These are phyloP conservation scores for Ptychadena robeensis DNA, from an alignment of 2,797 vertebrate species.

Conservation along the genomic window DNA sequence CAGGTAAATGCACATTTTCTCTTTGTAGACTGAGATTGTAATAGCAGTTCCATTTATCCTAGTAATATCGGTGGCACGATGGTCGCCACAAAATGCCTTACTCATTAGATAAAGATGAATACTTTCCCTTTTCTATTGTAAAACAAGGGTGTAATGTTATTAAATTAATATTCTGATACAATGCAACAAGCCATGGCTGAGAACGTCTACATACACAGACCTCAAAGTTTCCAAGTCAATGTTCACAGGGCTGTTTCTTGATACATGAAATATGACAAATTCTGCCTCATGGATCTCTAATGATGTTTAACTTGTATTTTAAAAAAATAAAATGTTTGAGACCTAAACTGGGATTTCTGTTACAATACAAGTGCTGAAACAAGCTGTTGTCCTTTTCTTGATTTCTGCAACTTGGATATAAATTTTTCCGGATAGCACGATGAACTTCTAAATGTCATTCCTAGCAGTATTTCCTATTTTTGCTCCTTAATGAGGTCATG, in stretches of 20 bases:
- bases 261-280: slow-evolving; percentile 22
- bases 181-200: slow-evolving; percentile 44
- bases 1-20: slow-evolving; percentile 13
- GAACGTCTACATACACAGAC: slow-evolving; percentile 42
- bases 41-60: background rate
- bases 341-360: background rate
- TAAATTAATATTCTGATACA: background rate
- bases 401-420: too few relatives aligned
- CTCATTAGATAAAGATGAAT: slow-evolving; percentile 1
- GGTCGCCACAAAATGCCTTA: slow-evolving; percentile 40
- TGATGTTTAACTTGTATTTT: slow-evolving; percentile 40
- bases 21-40: slow-evolving; percentile 4
- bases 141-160: slow-evolving; percentile 20
- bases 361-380: background rate
- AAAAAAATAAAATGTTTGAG: slow-evolving; percentile 39
- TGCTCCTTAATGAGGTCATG: too few relatives aligned
- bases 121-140: slow-evolving; percentile 26
- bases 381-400: too few relatives aligned
- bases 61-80: slow-evolving; percentile 24
- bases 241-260: slow-evolving; percentile 44
- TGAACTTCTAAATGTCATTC: background rate
- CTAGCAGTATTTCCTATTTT: too few relatives aligned
- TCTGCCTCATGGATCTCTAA: slow-evolving; percentile 40
- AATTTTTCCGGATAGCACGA: too few relatives aligned
- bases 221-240: slow-evolving; percentile 33